These are phyloP conservation scores for Drosophila sproati DNA, from an alignment of 1,140 invertebrate species.

Conservation along the genomic window DNA sequence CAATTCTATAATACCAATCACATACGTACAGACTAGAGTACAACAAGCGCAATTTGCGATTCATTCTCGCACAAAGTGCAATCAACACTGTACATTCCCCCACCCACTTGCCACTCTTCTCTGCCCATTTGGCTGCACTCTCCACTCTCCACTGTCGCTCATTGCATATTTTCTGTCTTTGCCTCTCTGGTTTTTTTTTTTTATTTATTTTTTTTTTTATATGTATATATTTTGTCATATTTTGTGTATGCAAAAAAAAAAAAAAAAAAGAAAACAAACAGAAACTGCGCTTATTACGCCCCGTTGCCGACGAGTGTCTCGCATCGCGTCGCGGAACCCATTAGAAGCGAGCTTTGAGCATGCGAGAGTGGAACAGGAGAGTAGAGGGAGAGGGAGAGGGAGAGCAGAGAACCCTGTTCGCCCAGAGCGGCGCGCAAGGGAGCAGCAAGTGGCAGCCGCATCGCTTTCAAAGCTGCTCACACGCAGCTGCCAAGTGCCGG, in stretches of 20 bases:
- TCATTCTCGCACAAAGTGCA: slow-evolving; percentile 57
- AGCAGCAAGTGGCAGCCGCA: slow-evolving; percentile 34
- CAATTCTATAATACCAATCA: neutral
- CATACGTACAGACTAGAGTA: slow-evolving; percentile 11
- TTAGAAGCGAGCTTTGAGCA: slow-evolving; percentile 59
- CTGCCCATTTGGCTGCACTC: neutral
- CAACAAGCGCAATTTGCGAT: slow-evolving; percentile 41
- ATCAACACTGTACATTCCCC: slow-evolving; percentile 49
- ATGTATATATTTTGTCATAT: slow-evolving; percentile 41
- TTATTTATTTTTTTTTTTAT: slow-evolving; percentile 43
- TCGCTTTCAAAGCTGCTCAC: slow-evolving; percentile 11
- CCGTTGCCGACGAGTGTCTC: slow-evolving; percentile 20
- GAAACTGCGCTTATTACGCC: slow-evolving; percentile 75
- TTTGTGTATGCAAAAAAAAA: slow-evolving; percentile 34
- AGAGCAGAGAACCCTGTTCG: slow-evolving; percentile 6
- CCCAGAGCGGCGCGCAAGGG: neutral
- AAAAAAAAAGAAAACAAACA: slow-evolving; percentile 23
- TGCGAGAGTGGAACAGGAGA: slow-evolving; percentile 3
- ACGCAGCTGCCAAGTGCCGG: slow-evolving; percentile 60
- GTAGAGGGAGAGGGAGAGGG: neutral
- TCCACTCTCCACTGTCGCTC: neutral
- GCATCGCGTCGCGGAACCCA: slow-evolving; percentile 36
- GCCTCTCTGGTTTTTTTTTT: slow-evolving; percentile 32
- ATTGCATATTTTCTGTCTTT: slow-evolving; percentile 7
- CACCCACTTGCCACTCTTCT: neutral